Base-by-base conservation (phyloP, 2,888 invertebrate species). In the Epinotia bilunana region DNA sequence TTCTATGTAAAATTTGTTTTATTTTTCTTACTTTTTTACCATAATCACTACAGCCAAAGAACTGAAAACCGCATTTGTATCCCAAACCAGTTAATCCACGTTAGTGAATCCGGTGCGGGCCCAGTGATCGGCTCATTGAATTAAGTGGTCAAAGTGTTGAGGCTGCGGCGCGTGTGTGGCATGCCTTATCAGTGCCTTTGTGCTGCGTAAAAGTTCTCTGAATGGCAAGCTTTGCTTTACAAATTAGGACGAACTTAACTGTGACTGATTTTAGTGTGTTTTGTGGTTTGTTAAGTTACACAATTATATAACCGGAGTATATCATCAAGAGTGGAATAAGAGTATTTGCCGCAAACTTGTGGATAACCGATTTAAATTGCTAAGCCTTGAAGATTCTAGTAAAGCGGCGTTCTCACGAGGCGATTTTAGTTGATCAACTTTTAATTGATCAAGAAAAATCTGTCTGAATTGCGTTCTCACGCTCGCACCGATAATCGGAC, bases 61-160 rank as follows among this genome's bases (percentile, higher is more conserved):
- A 53, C 69, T 16, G 57, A 57, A 58, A 58, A 69, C 58, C 69
- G 3, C 69, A 69, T 60, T 69, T 58, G 69, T 69, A 60, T 28
- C 60, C 58, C 58, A 69, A 60, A 9, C 46, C 57, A 69, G 69
- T n/a, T 69, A 60, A 69, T 69, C 69, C 68, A 69, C 68, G 58
- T 58, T 58, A 58, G 58, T 43, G 68, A 68, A 68, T 58, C 68
- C 67, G 33, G 18, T 33, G 61, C 33, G 61, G 61, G 23, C 23
- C 61, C 33, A 61, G 61, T 33, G 58, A 69, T 46, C n/a, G 80
- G 78, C 83, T 85, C 86, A 89, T 88, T 88, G 87, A 88, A 90
- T 89, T 88, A 88, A 88, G 87, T 85, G 88, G 86, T 86, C 84
- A 84, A 84, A 84, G 86, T 85, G 83, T 82, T 80, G 83, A 85